These are phyloP conservation scores for Temnopleurus reevesii DNA, from an alignment of 53 echinoderm and acorn worm genomes.

Conservation along the genomic window DNA sequence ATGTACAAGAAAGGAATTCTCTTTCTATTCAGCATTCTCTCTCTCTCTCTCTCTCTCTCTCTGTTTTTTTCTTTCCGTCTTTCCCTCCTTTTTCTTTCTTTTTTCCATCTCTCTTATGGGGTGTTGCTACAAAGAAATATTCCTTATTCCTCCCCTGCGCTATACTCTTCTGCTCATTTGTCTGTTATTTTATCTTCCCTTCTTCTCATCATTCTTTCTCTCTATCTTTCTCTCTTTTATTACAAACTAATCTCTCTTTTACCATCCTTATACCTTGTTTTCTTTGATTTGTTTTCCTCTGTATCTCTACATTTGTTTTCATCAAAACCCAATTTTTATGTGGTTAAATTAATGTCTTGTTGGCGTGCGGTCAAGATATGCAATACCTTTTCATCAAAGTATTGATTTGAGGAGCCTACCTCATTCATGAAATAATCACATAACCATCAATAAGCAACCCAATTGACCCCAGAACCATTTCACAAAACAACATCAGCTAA, in stretches of 20 bases:
- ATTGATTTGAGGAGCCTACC: neutral
- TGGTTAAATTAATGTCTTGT: neutral
- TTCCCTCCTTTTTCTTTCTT: neutral
- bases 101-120: neutral
- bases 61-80: neutral
- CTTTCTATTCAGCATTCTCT: neutral
- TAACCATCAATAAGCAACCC: neutral
- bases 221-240: neutral
- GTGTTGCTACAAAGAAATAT: too few relatives aligned
- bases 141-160: neutral
- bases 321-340: neutral
- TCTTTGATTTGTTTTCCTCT: neutral
- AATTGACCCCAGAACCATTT: too few relatives aligned
- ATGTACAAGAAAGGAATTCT: neutral
- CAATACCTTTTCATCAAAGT: neutral
- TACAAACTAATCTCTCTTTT: neutral
- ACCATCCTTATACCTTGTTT: neutral
- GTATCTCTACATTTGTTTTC: neutral
- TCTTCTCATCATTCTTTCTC: neutral
- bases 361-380: neutral
- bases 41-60: neutral
- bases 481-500: too few relatives aligned
- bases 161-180: neutral
- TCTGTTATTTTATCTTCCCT: neutral
- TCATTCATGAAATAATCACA: neutral